Evolutionary conservation across 2,797 vertebrate species (phyloP), one percentile per base, ranked within the genome.

Genomic region (Arctocebus calabarensis): DNA sequence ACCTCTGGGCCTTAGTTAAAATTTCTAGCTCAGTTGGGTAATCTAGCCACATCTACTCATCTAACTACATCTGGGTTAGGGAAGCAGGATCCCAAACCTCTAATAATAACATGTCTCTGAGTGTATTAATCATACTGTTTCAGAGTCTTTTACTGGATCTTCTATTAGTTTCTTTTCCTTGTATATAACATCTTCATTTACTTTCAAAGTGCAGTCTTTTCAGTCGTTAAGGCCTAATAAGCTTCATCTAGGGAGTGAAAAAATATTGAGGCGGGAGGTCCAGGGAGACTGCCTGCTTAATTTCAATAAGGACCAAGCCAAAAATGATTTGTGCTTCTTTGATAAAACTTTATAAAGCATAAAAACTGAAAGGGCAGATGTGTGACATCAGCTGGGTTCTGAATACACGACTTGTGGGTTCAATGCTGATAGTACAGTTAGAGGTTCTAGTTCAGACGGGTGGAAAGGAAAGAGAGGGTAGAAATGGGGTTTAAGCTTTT

Each of bases 141-240:
- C 61, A 71, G 34, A 34, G 8, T 19, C 70, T 83, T 12, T 13
- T 48, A 48, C 62, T 90, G 62, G 87, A 52, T 66, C 29, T 43
- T 34, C 37, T 57, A 2, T 77, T 52, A 48, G n/a, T 59, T 81
- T 82, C 48, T 55, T 74, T 81, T 95, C 43, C 20, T 89, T 86
- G 45, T 37, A 20, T 64, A 7, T 45, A 14, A 25, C 17, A n/a
- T n/a, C 20, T 52, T 64, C 32, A 68, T 43, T 73, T 10, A 25
- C 59, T 59, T 40, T 48, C 48, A 14, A 12, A 48, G 12, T 48
- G 8, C 27, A 11, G 22, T 45, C 22, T 78, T 78, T 88, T 43
- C 22, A 8, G 40, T 61, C 1, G 22, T n/a, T 75, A 3, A 68
- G 57, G 8, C 22, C 2, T 1, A 59, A 59, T 3, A 6, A 59